A percentile compares a stretch with the other conserved stretches of the same genome.
These are phyloP conservation scores for Myrmecobius fasciatus DNA, from an alignment of 2,113 vertebrate genomes.

Conservation along the genomic window DNA sequence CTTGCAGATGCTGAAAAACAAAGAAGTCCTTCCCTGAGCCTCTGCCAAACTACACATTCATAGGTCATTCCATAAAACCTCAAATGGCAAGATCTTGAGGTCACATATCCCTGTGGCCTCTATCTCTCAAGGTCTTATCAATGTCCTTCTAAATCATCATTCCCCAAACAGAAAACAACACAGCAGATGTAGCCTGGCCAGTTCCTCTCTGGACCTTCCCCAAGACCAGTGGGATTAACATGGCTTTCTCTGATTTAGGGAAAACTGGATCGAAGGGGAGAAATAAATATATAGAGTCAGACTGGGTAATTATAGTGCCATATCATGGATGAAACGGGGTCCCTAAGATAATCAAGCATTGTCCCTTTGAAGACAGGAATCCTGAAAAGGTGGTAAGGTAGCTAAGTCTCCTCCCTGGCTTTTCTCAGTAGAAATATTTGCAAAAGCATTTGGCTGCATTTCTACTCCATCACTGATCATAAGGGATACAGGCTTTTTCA, in stretches of 20 bases:
- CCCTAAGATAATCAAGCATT: background rate
- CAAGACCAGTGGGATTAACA: background rate
- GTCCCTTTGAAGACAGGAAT: background rate
- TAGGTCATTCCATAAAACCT: background rate
- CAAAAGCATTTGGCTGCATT: constrained; percentile 55
- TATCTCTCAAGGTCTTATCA: background rate
- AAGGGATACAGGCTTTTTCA: constrained; percentile 61
- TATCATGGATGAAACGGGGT: background rate
- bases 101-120: background rate
- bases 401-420: constrained; percentile 27
- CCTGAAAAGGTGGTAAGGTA: constrained; percentile 8
- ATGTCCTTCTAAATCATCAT: background rate
- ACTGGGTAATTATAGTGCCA: background rate
- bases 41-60: background rate
- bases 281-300: background rate
- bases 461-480: constrained; percentile 60
- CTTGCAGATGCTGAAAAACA: background rate
- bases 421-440: constrained; percentile 57
- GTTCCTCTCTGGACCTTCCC: background rate
- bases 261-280: background rate
- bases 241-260: background rate
- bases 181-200: background rate
- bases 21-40: background rate
- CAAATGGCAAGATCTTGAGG: background rate
- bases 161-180: background rate